Evolutionary conservation across 2,797 vertebrate genomes (phyloP), one percentile per base, ranked within the genome.

Genomic region (Cephalopachus bancanus): DNA sequence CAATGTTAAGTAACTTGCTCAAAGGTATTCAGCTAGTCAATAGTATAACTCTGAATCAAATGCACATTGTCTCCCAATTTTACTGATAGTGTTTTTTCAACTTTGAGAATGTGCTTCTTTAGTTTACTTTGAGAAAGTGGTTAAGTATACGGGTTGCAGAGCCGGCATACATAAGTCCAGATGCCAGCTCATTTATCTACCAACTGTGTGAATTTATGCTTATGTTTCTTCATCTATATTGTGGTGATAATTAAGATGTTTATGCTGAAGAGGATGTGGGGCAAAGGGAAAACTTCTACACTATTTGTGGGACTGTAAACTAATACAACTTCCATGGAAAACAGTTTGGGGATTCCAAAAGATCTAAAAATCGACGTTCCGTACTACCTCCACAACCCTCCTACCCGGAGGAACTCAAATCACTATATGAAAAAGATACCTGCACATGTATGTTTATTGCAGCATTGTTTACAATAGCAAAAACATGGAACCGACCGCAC

Each of bases 101-200:
- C 8, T 65, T 85, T 55, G 26, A 79, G 64, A 22, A 49, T 74
- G 65, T 71, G 17, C 26, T 17, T 33, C n/a, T 51, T 81, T 92
- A 9, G 7, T 26, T 91, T 49, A 59, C 69, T 93, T 91, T 87
- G 44, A 94, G 30, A 92, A 93, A 79, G 14, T 30, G 5, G 6
- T 75, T 65, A 49, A 75, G 16, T 9, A 12, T 37, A 49, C 28
- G 24, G 33, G 11, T 19, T 59, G 11, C 16, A 51, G 14, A 85
- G 14, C 37, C 64, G 79, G 22, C 10, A 7, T 55, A 1, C 5
- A 16, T 59, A 10, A 2, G 20, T 71, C 12, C 17, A 22, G 65
- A 93, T 91, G 86, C n/a, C 75, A 49, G 16, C 5, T 90, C 22
- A 92, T 93, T 90, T 83, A 37, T 20, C 80, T 84, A 62, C 24